phyloP scores from a whole-genome alignment of 1,140 invertebrate species.

The Periplaneta americana region DNA sequence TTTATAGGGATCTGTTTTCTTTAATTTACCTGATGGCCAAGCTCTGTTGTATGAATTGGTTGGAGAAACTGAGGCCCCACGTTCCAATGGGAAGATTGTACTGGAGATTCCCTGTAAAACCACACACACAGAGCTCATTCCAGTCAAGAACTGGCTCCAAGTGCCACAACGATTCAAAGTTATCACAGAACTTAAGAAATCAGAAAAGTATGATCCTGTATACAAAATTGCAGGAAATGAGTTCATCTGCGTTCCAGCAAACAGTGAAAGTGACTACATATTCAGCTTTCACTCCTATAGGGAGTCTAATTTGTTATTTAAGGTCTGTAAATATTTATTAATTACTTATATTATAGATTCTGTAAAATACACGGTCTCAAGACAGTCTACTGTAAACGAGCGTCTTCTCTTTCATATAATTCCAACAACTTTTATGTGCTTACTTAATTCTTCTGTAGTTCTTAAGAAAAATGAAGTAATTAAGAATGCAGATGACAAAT shows the following conservation, averaged over 20 bases:
- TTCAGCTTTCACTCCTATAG: constrained; percentile 16
- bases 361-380: too few species aligned
- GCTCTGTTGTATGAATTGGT: not conserved
- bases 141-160: constrained; percentile 12
- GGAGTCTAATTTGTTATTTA: constrained; percentile 21
- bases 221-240: constrained; percentile 6
- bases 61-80: constrained; percentile 6
- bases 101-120: constrained; percentile 9
- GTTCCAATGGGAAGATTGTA: not conserved
- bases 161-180: constrained; percentile 3
- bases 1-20: constrained; percentile 11
- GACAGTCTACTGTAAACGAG: too few species aligned
- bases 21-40: constrained; percentile 8
- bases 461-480: too few species aligned
- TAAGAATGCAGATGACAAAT: too few species aligned
- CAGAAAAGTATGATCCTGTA: constrained; percentile 2
- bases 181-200: not conserved
- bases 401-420: too few species aligned
- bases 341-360: too few species aligned
- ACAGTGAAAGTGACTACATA: not conserved
- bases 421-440: too few species aligned
- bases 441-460: too few species aligned
- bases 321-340: constrained; percentile 36
- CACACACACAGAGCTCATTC: not conserved
- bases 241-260: constrained; percentile 13